These are phyloP conservation scores for Adrianichthys oophorus DNA, from an alignment of 2,797 vertebrate genomes.

Conservation along the genomic window DNA sequence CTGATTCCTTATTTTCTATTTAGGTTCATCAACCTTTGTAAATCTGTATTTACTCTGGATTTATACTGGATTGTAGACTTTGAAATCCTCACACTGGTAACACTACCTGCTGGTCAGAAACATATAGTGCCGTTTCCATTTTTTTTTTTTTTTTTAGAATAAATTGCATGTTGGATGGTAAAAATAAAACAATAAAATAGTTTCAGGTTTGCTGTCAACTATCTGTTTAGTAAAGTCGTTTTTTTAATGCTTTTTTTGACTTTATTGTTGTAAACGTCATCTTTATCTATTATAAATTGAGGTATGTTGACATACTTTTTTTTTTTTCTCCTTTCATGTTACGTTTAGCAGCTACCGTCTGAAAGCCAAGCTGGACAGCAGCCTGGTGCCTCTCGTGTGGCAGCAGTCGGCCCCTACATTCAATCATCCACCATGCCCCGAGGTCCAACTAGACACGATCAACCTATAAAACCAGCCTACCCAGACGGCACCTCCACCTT, in stretches of 20 bases:
- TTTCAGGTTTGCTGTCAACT: no score
- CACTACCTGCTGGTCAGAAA: neutral
- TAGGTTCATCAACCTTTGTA: neutral
- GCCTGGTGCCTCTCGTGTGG: conserved; percentile 86
- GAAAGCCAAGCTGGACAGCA: conserved; percentile 85
- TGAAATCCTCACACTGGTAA: neutral
- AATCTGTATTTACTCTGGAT: neutral
- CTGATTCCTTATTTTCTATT: neutral
- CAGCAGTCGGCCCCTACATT: conserved; percentile 96
- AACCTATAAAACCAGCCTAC: conserved; percentile 88
- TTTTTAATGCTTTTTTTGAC: neutral
- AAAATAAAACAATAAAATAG: no score
- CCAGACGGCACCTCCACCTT: conserved; percentile 81
- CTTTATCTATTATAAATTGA: neutral
- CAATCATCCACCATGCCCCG: conserved; percentile 96
- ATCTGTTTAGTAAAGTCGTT: no score
- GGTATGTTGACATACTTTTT: no score
- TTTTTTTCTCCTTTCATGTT: neutral
- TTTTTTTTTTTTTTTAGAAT: no score
- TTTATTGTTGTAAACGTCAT: conserved; percentile 1
- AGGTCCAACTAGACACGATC: conserved; percentile 85
- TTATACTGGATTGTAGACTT: neutral
- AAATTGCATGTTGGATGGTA: no score
- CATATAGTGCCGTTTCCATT: neutral
- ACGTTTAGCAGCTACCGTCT: conserved; percentile 77